Conservation (phyloP, 1,140 invertebrate species). For the Cataglyphis hispanica region DNA sequence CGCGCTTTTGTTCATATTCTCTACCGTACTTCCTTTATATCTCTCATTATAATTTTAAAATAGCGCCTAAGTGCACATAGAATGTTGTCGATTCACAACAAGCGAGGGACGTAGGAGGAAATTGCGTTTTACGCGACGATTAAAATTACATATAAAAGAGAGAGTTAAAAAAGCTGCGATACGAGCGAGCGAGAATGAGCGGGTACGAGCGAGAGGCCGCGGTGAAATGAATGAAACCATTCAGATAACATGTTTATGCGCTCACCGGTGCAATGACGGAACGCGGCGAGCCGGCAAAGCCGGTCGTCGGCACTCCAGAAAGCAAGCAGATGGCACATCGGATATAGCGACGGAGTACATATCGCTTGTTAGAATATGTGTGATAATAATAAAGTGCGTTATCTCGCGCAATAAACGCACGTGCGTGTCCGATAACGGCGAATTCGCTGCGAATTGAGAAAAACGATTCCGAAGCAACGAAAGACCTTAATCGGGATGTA, state of each 20-base stretch:
- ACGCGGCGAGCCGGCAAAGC: constrained; percentile 31
- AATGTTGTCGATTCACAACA: neutral
- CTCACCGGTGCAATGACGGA: constrained; percentile 54
- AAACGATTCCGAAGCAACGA: constrained; percentile 6
- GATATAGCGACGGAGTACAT: constrained; percentile 62
- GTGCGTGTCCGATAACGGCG: constrained; percentile 26
- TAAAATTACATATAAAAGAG: constrained; percentile 32
- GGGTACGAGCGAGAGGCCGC: constrained; percentile 15
- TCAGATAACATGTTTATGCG: constrained; percentile 76
- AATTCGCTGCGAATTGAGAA: neutral
- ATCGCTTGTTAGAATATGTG: constrained; percentile 56
- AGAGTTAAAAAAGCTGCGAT: neutral
- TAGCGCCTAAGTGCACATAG: no score
- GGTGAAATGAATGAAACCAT: constrained; percentile 79
- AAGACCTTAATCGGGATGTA: neutral
- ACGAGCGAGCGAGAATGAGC: neutral
- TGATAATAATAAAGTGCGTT: constrained; percentile 74
- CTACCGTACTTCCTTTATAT: neutral
- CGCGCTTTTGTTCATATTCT: neutral
- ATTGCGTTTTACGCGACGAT: constrained; percentile 22
- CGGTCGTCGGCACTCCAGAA: constrained; percentile 67
- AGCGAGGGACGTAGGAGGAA: neutral
- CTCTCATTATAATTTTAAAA: neutral
- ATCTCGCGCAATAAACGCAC: constrained; percentile 65
- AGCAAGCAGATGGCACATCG: constrained; percentile 66